phyloP scores from a whole-genome alignment of 2,888 invertebrate species.

The Leptura quadrifasciata region DNA sequence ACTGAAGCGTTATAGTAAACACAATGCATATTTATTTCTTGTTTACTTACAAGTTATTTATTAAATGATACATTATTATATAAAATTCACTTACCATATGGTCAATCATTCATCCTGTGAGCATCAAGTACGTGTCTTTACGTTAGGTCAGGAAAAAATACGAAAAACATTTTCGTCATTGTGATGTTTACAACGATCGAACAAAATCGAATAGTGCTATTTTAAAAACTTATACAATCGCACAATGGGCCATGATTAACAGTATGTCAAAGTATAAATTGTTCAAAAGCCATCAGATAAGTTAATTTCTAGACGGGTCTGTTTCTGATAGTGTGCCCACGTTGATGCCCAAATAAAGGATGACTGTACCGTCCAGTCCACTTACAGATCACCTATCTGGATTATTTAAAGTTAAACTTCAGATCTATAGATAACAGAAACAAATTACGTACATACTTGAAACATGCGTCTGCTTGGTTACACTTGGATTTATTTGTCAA shows the following conservation, averaged over 20 bases:
- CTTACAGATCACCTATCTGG: conserved; percentile 59
- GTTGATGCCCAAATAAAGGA: conserved; percentile 61
- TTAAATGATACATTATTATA: no score
- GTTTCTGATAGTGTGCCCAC: conserved; percentile 50
- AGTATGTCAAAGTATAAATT: conserved; percentile 64
- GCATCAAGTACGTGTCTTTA: no score
- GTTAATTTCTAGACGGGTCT: conserved; percentile 64
- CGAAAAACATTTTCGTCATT: no score
- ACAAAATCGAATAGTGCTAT: background rate
- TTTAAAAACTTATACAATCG: background rate
- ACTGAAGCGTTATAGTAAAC: no score
- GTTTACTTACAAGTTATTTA: no score
- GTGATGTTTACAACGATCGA: background rate
- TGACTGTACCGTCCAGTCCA: conserved; percentile 56
- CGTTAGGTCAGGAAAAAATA: no score
- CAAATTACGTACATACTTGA: conserved; percentile 54
- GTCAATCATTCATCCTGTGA: no score
- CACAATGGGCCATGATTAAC: conserved; percentile 42
- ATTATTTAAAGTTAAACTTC: conserved; percentile 62
- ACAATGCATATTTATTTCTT: no score
- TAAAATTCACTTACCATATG: no score
- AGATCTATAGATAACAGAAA: conserved; percentile 59
- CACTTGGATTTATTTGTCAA: conserved; percentile 49
- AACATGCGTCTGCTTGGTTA: conserved; percentile 48
- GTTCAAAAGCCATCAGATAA: conserved; percentile 66